Evolutionary conservation across 2,888 invertebrate species (phyloP), one percentile per base, ranked within the genome.

Genomic region (Rhagophthalmus giganteus): DNA sequence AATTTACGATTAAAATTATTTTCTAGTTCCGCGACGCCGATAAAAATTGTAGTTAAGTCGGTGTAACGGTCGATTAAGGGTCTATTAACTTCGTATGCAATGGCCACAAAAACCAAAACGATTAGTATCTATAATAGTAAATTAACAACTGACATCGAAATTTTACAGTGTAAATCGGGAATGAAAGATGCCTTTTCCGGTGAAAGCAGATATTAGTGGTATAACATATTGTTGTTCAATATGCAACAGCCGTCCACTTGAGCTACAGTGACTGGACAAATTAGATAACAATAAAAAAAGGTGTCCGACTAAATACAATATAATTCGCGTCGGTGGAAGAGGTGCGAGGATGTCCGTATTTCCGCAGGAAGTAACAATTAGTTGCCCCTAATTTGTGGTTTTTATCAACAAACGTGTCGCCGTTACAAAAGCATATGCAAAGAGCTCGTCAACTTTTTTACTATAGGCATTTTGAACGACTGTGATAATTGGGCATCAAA

Each of bases 301-400:
- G 63, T 63, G 67, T 64, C 65, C 63, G 61, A 62, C 64, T 66
- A 69, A 68, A 68, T 66, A 68, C 64, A 68, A 67, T 66, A 63
- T 68, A 68, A 69, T 70, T 66, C 64, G 69, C 65, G 63, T 60
- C 62, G 61, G 59, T 57, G 55, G 48, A 40, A 53, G 53, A 65
- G 65, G 64, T 65, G 66, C 51, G 60, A 67, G 65, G 66, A 67
- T 64, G 65, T 65, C 66, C 20, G 20, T 20, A 20, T 20, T 20
- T 20, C 20, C 20, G 20, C 20, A 57, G 64, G 64, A 64, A 61
- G 58, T 60, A 56, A 58, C 64, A 65, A 64, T 64, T 65, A 64
- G 62, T 61, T 60, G 62, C 57, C 63, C 59, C 60, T 61, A 65
- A 65, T 66, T 65, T 59, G 61, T 59, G 45, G 53, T 54, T 55